phyloP scores from a whole-genome alignment of 2,113 vertebrate species.

The Martes martes region DNA sequence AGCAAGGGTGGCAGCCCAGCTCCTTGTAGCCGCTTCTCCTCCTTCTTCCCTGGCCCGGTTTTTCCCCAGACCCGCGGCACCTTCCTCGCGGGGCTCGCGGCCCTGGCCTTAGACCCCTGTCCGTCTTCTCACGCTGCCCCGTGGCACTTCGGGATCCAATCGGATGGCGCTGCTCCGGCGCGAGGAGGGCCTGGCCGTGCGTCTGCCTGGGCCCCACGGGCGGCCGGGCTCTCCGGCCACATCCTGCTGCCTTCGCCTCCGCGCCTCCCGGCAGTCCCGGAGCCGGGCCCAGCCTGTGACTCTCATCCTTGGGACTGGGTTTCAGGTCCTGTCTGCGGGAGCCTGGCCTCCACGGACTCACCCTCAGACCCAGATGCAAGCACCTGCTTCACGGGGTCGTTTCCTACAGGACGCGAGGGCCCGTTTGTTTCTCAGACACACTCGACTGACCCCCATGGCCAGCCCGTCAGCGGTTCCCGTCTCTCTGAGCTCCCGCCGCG shows the following conservation, averaged over 20 bases:
- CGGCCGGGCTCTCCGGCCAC: too few relatives aligned
- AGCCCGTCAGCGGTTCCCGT: fast-evolving
- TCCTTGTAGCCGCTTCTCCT: background rate
- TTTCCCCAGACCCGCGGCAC: background rate
- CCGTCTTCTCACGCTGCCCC: background rate
- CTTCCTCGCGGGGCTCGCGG: background rate
- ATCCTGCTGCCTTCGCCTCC: background rate
- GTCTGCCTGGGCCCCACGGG: background rate
- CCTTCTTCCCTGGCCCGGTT: background rate
- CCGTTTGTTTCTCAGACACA: fast-evolving
- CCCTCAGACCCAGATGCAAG: background rate
- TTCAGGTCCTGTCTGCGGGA: background rate
- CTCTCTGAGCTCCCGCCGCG: too few relatives aligned
- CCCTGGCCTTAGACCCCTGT: background rate
- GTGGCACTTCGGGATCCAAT: background rate
- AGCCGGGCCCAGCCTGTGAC: background rate
- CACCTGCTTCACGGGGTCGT: fast-evolving
- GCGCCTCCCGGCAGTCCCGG: background rate
- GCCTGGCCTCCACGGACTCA: fast-evolving
- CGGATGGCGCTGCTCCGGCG: background rate
- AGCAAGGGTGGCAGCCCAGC: background rate
- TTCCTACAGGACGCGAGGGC: background rate
- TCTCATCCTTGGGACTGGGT: background rate
- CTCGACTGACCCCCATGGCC: fast-evolving
- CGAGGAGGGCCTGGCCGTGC: background rate